Base-by-base conservation (phyloP, 2,888 invertebrate genomes). In the Frankliniella fusca region DNA sequence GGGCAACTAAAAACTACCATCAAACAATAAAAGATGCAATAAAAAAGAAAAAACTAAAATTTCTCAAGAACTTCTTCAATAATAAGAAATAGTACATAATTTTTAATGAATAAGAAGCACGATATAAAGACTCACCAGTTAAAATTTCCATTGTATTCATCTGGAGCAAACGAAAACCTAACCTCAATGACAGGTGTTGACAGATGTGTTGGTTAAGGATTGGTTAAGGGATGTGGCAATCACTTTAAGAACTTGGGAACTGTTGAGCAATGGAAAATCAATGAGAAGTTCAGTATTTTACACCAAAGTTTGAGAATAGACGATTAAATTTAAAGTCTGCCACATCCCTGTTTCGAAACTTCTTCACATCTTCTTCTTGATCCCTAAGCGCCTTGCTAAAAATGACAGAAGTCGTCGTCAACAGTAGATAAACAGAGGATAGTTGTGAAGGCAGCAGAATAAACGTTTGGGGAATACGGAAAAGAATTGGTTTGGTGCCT, bases 81-180 rank as follows among this genome's bases (percentile, higher is more conserved):
- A 8, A 27, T 12, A 27, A 76, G 27, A 3, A 12, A 27, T 1
- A 15, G 12, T 12, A 11, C 27, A 3, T 27, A 76, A 27, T 23
- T 23, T n/a, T 23, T 23, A 9, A 70, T 1, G 54, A 76, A 76
- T 23, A 23, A 27, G 5, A 54, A 20, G 15, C 15, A 54, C 15
- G 38, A 2, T 38, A 38, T 3, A 54, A 54, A 7, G 7, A 27
- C 70, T 9, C 9, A 76, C 70, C 70, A 76, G 70, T 76, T 23
- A 76, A 76, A 23, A 76, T 27, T 9, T 76, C 70, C 70, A 76
- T 76, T n/a, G 23, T 76, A 23, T 76, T 76, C 70, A 76, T 76
- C 9, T 23, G 27, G 18, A 10, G 27, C 70, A 27, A 27, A 27
- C 23, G 70, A 27, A 27, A 76, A 76, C 70, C 23, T 76, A 76